Base-by-base conservation (phyloP, 2,888 invertebrate genomes). In the Noctua fimbriata region DNA sequence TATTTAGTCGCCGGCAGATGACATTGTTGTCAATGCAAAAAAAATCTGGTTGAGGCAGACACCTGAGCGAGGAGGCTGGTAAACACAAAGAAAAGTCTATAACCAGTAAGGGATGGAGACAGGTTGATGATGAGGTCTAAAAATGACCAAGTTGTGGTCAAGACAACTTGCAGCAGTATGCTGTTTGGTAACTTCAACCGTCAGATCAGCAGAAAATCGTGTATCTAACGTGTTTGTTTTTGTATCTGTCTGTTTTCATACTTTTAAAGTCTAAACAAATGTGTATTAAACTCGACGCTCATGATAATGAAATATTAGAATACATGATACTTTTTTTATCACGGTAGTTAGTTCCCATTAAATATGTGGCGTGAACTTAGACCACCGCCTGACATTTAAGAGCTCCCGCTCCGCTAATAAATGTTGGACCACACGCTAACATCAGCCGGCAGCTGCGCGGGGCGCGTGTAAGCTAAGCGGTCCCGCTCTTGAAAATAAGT, bases 21-120 rank as follows among this genome's bases (percentile, higher is more conserved):
- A 58, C 1, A 58, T 58, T 58, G 14, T n/a, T 28, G 28, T 1
- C 28, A 60, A 28, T 60, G 14, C 2, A 1, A 60, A n/a, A 58
- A 60, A 60, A 7, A 47, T 9, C 32, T 18, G 18, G 16, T 2
- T 16, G 16, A 60, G 16, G 60, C 28, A 32, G 32, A 18, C 9
- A 18, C 16, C 16, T 16, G 32, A 60, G 28, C 28, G 1, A 28
- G 6, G n/a, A 60, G 28, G 18, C n/a, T n/a, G n/a, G 58, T 58
- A 6, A 58, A n/a, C 5, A 58, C 7, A 32, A 16, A 28, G 28
- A 16, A 28, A 60, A 16, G 16, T 55, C 58, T 60, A 28, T 16
- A 5, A 5, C 4, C n/a, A 58, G n/a, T 14, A n/a, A 6, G 58
- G 5, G 5, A 5, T 14, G 14, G 2, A n/a, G 0, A 0, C n/a